Percentiles rank a stretch among this genome's conserved stretches.
phyloP scores from a whole-genome alignment of 2,113 vertebrate species.

The Amazona guildingii region DNA sequence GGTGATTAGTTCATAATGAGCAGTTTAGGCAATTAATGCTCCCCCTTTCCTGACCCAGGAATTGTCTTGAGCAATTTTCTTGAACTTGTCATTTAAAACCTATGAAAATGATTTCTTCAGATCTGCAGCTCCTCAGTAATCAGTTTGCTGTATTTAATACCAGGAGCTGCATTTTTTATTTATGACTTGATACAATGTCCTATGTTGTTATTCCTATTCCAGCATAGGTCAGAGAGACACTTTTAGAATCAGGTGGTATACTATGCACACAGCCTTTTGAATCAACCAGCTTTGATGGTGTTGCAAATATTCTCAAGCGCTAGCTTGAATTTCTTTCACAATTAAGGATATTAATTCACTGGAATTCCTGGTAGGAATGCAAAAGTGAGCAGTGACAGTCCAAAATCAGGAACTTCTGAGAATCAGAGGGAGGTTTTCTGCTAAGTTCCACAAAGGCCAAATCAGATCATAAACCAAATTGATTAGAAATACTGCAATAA shows the following conservation, averaged over 20 bases:
- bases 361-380: not conserved
- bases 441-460: not conserved
- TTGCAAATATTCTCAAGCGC: not conserved
- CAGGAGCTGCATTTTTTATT: not conserved
- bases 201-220: not conserved
- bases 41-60: conserved; percentile 35
- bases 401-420: not conserved
- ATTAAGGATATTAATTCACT: not conserved
- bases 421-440: not conserved
- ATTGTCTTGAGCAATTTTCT: conserved; percentile 42
- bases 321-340: not conserved
- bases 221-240: not conserved
- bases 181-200: not conserved
- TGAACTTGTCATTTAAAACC: conserved; percentile 28
- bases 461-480: not conserved
- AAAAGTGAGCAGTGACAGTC: not conserved
- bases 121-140: not conserved
- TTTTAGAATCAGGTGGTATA: not conserved
- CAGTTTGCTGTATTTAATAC: not conserved
- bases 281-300: not conserved
- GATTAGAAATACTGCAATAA: not conserved
- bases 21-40: conserved; percentile 40
- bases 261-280: not conserved
- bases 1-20: conserved; percentile 52
- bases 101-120: not conserved